phyloP scores from a whole-genome alignment of 2,888 invertebrate genomes.

The Ormia ochracea region DNA sequence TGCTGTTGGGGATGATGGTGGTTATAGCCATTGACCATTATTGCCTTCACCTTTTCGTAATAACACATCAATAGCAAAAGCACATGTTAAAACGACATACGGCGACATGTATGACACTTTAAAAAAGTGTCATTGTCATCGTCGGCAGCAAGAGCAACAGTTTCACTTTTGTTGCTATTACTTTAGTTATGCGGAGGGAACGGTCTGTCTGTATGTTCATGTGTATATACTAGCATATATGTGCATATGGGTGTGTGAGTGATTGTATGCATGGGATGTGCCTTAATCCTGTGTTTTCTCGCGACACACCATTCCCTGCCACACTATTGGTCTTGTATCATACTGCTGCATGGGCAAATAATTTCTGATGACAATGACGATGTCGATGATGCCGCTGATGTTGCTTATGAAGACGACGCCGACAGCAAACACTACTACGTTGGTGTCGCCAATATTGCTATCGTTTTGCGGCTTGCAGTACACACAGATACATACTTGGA shows the following conservation, averaged over 20 bases:
- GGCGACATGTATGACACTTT: constrained; percentile 60
- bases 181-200: constrained; percentile 7
- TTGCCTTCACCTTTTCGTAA: constrained; percentile 59
- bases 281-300: neutral
- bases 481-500: neutral
- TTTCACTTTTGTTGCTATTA: neutral
- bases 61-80: constrained; percentile 61
- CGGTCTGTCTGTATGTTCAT: too few relatives aligned
- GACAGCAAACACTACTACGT: constrained; percentile 19
- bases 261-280: too few relatives aligned
- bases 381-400: constrained; percentile 38
- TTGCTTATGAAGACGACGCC: constrained; percentile 11
- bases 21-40: constrained; percentile 56
- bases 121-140: constrained; percentile 59
- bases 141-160: constrained; percentile 37
- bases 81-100: constrained; percentile 59
- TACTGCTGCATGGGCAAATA: constrained; percentile 41
- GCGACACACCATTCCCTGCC: constrained; percentile 3
- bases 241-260: neutral
- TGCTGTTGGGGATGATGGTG: constrained; percentile 22
- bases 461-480: constrained; percentile 49
- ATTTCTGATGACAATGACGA: constrained; percentile 19
- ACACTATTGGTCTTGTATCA: constrained; percentile 22
- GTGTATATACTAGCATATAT: constrained; percentile 4
- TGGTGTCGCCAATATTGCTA: constrained; percentile 59